Evolutionary conservation across 2,797 vertebrate genomes (phyloP).

Genomic region (Erithacus rubecula): DNA sequence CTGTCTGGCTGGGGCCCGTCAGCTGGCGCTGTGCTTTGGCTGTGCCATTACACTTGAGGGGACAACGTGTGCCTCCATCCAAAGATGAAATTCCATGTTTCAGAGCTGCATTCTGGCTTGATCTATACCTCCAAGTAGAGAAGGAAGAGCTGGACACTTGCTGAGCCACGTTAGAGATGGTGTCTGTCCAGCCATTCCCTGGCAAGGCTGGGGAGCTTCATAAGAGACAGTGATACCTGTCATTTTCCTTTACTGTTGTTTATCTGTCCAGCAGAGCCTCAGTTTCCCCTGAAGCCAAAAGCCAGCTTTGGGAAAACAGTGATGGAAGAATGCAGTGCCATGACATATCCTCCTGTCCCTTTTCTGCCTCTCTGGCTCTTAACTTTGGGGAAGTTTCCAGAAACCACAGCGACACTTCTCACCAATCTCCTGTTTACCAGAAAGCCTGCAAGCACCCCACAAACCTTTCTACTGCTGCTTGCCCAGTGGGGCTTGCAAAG

Average conservation of each 20-base stretch:
- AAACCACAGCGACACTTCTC: neutral
- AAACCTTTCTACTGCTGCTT: neutral
- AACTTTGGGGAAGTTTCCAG: neutral
- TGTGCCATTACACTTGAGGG: neutral
- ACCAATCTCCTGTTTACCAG: neutral
- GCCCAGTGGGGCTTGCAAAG: accelerated
- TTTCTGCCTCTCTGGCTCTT: neutral
- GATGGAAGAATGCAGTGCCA: neutral
- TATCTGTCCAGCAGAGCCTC: neutral
- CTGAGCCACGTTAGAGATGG: neutral
- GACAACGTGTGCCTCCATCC: neutral
- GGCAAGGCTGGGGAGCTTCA: neutral
- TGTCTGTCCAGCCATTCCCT: neutral
- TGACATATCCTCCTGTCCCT: neutral
- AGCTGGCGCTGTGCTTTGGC: neutral
- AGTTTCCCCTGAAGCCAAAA: neutral
- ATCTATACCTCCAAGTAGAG: neutral
- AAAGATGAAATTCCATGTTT: neutral
- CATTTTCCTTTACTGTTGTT: neutral
- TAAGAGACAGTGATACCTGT: neutral
- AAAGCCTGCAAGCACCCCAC: neutral
- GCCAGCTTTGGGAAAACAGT: neutral
- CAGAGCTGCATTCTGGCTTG: neutral
- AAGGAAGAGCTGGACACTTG: neutral
- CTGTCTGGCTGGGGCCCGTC: neutral